Base-by-base conservation (phyloP, 30 jellyfish, hydroid and myxozoan genomes). In the Aurelia sp. region DNA sequence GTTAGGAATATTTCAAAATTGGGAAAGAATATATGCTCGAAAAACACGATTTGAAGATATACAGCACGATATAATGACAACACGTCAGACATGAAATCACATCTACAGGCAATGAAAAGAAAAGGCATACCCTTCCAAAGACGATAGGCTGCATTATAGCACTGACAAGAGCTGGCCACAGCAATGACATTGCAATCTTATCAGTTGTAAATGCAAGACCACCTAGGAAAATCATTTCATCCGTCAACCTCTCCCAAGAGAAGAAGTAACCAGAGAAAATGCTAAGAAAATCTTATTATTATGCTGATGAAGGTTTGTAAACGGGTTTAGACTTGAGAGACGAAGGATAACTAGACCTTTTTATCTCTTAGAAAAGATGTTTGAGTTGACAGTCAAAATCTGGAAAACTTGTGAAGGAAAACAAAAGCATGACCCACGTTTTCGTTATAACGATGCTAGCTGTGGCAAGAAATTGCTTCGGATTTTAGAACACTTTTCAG, bases 91-190 rank as follows among this genome's bases (percentile, higher is more conserved):
- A 61, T 19, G 6, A 11, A 11, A 19, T 5, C 21, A 6, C 20
- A 35, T 73, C 8, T 40, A 12, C 16, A 73, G 44, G 44, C 40
- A 21, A 7, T 3, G 50, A 16, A 31, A 17, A 17, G n/a, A 5
- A 44, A 5, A 44, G 13, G 74, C 88, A 20, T 75, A 92, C 98
- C 95, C 98, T 78, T 73, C 95, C 88, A 65, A 92, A 92, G n/a
- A 92, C 35, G 66, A 92, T 73, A 12, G 98, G 98, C 59, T 92
- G 98, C 0, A 92, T 47, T 18, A 92, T 68, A 17, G 82, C 97
- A 73, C 97, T 83, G 16, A 70, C 87, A 65, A 92, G 33, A 17
- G 98, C 98, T 9, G 98, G 98, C 67, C 90, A 92, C 55, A 92
- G 78, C 55, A 92, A 74, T 2, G 98, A 91, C 53, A 81, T 66